phyloP scores from a whole-genome alignment of 2,888 invertebrate genomes.

The Polydesmus complanatus region DNA sequence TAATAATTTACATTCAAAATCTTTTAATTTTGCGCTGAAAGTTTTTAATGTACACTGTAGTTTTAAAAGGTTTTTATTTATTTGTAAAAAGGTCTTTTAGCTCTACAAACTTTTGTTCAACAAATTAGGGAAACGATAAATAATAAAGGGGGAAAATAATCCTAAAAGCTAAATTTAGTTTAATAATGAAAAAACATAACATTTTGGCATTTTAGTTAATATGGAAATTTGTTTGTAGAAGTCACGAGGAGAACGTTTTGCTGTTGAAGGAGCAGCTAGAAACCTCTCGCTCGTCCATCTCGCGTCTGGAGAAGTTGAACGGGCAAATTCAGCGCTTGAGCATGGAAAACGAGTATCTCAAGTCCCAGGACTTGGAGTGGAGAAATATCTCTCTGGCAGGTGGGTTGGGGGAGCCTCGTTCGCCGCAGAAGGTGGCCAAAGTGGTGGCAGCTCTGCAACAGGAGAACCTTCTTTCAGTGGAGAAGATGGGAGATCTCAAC shows the following conservation, averaged over 20 bases:
- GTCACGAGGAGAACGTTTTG: conserved; percentile 1
- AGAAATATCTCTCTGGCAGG: background rate
- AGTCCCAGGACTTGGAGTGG: background rate
- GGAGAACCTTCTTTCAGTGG: background rate
- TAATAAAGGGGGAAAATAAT: no score
- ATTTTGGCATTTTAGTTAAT: no score
- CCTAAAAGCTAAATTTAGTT: no score
- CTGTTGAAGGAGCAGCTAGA: conserved; percentile 2
- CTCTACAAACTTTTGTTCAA: no score
- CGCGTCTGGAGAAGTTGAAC: background rate
- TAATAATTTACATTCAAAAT: no score
- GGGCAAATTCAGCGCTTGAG: background rate
- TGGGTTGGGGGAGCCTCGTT: background rate
- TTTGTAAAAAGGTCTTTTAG: no score
- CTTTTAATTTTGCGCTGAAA: no score
- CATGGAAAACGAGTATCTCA: conserved; percentile 1
- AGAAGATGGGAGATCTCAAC: conserved; percentile 3
- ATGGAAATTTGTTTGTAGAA: background rate
- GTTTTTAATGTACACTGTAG: no score
- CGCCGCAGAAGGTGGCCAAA: background rate
- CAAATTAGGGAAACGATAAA: no score
- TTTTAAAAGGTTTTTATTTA: no score
- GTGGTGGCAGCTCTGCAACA: conserved; percentile 2
- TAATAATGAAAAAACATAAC: no score
- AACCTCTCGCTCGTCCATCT: background rate